phyloP scores from a whole-genome alignment of 2,113 vertebrate species.

The Bolborhynchus lineola region DNA sequence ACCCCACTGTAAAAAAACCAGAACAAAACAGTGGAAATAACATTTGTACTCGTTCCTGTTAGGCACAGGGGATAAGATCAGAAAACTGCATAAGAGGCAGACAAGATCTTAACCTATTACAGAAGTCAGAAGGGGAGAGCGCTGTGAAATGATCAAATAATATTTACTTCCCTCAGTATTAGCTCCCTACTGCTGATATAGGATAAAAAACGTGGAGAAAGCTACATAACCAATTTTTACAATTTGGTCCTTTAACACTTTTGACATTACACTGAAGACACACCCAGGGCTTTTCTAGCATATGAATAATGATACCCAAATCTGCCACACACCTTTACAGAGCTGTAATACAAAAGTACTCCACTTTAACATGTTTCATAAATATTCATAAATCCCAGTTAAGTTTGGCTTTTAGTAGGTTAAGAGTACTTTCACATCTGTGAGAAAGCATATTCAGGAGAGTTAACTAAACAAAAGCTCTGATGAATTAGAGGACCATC shows the following conservation, averaged over 20 bases:
- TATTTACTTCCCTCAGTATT: background rate
- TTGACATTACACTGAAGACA: background rate
- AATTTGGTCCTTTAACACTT: background rate
- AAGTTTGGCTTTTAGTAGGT: background rate
- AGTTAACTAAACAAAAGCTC: background rate
- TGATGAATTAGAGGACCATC: background rate
- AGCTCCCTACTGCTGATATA: background rate
- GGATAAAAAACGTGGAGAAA: background rate
- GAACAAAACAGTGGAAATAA: background rate
- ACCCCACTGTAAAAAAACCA: background rate
- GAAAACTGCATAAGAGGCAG: background rate
- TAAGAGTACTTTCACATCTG: background rate
- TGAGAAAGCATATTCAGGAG: background rate
- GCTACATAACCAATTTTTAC: background rate
- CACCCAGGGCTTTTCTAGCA: background rate
- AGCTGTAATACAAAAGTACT: background rate
- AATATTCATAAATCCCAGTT: background rate
- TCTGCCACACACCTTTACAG: background rate
- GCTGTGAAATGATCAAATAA: background rate
- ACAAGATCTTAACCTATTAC: background rate
- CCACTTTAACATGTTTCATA: background rate
- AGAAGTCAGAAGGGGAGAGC: background rate
- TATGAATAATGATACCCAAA: rapidly evolving
- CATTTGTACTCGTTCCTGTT: background rate
- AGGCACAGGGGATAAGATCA: background rate